Base-by-base conservation (phyloP, 2,797 vertebrate genomes). In the Choloepus didactylus region DNA sequence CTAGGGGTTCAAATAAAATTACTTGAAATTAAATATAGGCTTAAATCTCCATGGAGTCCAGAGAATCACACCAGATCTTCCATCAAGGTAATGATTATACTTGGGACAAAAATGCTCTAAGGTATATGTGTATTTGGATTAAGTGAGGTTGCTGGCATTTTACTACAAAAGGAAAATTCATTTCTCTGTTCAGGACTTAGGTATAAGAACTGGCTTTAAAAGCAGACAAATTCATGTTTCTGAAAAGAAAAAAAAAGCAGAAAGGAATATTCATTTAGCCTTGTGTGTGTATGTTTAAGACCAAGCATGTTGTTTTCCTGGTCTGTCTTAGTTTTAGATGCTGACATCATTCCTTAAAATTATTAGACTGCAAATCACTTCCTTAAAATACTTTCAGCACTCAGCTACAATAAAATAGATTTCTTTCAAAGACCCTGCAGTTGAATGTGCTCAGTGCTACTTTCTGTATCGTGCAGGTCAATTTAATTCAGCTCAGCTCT, bases 331-430 rank as follows among this genome's bases (percentile, higher is more conserved):
- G 89, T 94, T 96, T 96, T 60, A 51, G 15, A 91, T 49, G 38
- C 25, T 96, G 94, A 96, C 94, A 89, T 93, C 95, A 38, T 96
- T 93, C 82, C 18, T 23, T 97, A 93, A 95, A 94, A 97, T 96
- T 95, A 97, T 98, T 98, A 98, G 95, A 75, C 35, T 59, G 95
- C 93, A 98, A 98, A 98, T 98, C 96, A 75, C 96, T 98, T 98
- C 97, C 97, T 98, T 98, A 97, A 97, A 97, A 98, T 98, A 97
- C 98, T 98, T 98, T 98, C 96, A 97, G 97, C 97, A 96, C 97
- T 98, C 97, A 94, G 95, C 92, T 97, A 84, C 98, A 98, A 98
- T 98, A 98, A 98, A 98, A 98, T 98, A 96, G 97, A 97, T 98
- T 98, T 98, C 97, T 98, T 98, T 97, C 97, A 98, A 97, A 98